Base-by-base conservation (phyloP, 2,113 vertebrate genomes). In the Prochilodus magdalenae region DNA sequence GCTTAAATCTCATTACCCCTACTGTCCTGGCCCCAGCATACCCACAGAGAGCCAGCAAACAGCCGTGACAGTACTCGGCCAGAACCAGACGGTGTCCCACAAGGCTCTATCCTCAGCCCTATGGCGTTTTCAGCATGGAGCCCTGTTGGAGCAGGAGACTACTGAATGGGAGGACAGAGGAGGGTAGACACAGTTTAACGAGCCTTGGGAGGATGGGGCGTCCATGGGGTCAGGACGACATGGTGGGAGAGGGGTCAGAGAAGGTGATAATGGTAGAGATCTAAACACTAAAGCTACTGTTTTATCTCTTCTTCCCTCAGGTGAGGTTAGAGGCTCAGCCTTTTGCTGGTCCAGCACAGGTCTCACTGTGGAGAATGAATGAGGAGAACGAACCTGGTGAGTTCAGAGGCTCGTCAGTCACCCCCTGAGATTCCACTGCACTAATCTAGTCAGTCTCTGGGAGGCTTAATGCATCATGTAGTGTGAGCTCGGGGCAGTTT, bases 371-470 rank as follows among this genome's bases (percentile, higher is more conserved):
- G 86, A 88, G 59, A 76, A 83, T 79, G 81, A 83, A 73, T 71
- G 26, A 71, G 70, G 84, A 90, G 89, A 89, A 93, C 91, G 85
- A 91, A 93, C 91, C 93, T 92, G 91, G 89, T 92, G 93, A 92
- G 89, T 87, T 91, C 90, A 92, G 91, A 93, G 80, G 80, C 70
- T 60, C 69, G 63, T 69, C 72, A 74, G 74, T 76, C 40, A 78
- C 85, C 82, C 85, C 79, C 79, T 66, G 70, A 55, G 75, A 75
- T 60, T 65, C 63, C 1, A 10, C 66, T 60, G 73, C 81, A 49
- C 81, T 83, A 76, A 83, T 80, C 81, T 73, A 67, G 47, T 79
- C 76, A 80, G 66, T 27, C 29, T 36, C 71, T 55, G 49, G 73
- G 63, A 74, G 69, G 11, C 62, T 83, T 83, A 77, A 80, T 80